These are phyloP conservation scores for Omphaloscelis lunosa DNA, from an alignment of 2,888 invertebrate species.

Conservation along the genomic window DNA sequence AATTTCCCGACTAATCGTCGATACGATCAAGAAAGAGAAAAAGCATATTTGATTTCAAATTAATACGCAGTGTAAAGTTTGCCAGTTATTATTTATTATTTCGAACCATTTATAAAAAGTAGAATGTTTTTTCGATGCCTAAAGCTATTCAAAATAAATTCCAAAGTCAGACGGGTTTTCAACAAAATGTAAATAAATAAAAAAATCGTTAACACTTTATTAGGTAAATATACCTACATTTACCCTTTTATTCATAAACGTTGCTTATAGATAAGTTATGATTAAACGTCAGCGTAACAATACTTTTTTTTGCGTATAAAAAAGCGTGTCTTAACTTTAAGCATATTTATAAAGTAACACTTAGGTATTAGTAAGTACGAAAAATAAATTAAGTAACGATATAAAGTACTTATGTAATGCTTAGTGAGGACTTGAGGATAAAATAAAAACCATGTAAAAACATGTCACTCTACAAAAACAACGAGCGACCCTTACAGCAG, in stretches of 20 bases:
- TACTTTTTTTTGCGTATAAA: not conserved
- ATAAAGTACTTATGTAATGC: not conserved
- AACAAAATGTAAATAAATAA: not conserved
- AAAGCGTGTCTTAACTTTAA: not conserved
- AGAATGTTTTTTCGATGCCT: not conserved
- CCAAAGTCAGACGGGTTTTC: not conserved
- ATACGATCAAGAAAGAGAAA: not conserved
- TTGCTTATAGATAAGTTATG: not conserved
- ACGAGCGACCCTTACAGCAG: too few relatives aligned
- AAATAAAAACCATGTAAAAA: not conserved
- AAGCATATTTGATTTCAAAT: not conserved
- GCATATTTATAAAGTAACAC: not conserved
- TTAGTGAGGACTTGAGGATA: not conserved
- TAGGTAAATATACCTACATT: not conserved
- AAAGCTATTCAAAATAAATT: not conserved
- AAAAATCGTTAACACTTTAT: not conserved
- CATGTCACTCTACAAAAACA: not conserved
- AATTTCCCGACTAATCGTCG: not conserved
- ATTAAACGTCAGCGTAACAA: not conserved
- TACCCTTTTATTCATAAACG: not conserved
- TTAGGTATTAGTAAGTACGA: too few relatives aligned
- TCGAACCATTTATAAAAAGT: not conserved
- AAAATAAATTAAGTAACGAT: too few relatives aligned
- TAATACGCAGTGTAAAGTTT: not conserved
- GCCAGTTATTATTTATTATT: too few relatives aligned